phyloP scores from a whole-genome alignment of 1,140 invertebrate species.

The Zaprionus gabonicus region DNA sequence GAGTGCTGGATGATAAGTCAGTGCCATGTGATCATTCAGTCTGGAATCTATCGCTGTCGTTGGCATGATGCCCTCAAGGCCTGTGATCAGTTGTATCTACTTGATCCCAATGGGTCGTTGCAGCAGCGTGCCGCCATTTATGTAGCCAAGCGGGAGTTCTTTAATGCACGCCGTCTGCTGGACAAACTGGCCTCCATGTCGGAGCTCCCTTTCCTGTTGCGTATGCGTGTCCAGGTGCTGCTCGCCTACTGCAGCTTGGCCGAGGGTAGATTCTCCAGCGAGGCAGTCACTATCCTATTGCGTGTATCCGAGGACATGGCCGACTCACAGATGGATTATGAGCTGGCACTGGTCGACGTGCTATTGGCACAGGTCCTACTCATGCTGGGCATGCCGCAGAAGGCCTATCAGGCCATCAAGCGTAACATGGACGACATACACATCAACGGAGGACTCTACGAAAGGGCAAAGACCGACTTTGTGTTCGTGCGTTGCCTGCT shows the following conservation, averaged over 20 bases:
- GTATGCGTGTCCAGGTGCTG: constrained; percentile 89
- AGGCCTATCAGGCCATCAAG: constrained; percentile 89
- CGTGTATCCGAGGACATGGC: constrained; percentile 89
- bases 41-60: constrained; percentile 87
- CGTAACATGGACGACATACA: constrained; percentile 89
- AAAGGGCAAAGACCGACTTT: constrained; percentile 88
- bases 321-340: constrained; percentile 90
- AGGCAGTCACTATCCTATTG: constrained; percentile 88
- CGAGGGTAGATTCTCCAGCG: constrained; percentile 84
- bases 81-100: constrained; percentile 89
- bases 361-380: constrained; percentile 91
- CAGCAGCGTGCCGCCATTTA: constrained; percentile 88
- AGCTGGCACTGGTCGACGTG: constrained; percentile 90
- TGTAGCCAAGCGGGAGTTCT: constrained; percentile 89
- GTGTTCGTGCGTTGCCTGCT: constrained; percentile 88
- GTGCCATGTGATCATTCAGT: constrained; percentile 87
- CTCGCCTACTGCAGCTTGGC: constrained; percentile 87
- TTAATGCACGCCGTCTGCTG: constrained; percentile 86
- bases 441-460: constrained; percentile 92
- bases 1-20: constrained; percentile 90
- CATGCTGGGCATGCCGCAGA: constrained; percentile 89
- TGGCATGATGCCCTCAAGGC: constrained; percentile 91
- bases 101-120: constrained; percentile 89
- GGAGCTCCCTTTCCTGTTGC: constrained; percentile 86
- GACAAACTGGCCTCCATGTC: constrained; percentile 86